phyloP scores from a whole-genome alignment of 2,888 invertebrate genomes.

The Caenorhabditis angaria region DNA sequence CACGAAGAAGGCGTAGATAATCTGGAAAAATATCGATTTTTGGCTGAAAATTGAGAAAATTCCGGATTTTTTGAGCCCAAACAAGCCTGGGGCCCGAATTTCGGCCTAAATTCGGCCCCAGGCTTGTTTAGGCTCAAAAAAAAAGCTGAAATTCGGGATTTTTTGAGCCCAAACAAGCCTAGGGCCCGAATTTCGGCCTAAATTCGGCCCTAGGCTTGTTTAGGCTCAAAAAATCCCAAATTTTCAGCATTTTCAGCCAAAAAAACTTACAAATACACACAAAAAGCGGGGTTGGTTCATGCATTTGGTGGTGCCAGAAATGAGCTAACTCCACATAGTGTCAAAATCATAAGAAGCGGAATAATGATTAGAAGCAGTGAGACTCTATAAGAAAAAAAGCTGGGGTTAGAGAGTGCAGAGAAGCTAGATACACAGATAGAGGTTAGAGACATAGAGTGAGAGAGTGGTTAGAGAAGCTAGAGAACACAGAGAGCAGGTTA shows the following conservation, averaged over 20 bases:
- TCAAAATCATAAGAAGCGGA: not conserved
- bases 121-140: no score
- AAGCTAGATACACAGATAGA: not conserved
- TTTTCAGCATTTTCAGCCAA: no score
- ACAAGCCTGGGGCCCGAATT: not conserved
- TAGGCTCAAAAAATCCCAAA: no score
- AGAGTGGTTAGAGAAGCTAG: no score
- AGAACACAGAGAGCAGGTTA: no score
- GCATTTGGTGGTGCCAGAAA: not conserved
- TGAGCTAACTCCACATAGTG: not conserved
- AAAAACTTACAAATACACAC: no score
- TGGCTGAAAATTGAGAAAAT: not conserved
- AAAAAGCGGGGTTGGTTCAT: not conserved
- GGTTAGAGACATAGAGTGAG: not conserved
- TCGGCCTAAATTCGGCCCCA: not conserved
- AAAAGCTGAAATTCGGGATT: no score
- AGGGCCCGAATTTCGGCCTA: no score
- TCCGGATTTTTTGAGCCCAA: no score
- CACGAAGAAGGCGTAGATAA: conserved; percentile 6
- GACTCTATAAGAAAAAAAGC: not conserved
- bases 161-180: no score
- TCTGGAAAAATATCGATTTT: not conserved
- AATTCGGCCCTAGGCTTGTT: no score
- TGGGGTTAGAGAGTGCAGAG: no score
- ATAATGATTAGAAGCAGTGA: not conserved